These are phyloP conservation scores for Oscheius sp. DNA, from an alignment of 2,888 invertebrate species.

Conservation along the genomic window DNA sequence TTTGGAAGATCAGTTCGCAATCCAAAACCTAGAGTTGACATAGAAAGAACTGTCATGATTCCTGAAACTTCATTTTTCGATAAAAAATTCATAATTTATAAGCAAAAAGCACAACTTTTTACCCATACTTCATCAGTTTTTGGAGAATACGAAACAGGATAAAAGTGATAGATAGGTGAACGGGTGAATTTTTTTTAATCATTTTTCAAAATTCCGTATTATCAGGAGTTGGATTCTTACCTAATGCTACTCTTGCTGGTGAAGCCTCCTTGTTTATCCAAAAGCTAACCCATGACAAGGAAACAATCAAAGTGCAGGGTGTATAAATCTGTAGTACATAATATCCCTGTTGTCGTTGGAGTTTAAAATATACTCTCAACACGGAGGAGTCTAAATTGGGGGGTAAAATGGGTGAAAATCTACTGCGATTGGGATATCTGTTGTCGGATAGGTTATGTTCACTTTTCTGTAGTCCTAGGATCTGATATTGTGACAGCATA, in stretches of 20 bases:
- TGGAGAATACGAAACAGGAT: too few species aligned
- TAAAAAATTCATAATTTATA: too few species aligned
- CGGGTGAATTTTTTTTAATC: background rate
- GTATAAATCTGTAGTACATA: conserved; percentile 75
- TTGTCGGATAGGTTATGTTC: conserved; percentile 60
- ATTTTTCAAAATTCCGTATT: background rate
- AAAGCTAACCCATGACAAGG: conserved; percentile 79
- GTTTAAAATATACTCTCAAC: conserved; percentile 80
- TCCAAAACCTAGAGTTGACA: conserved; percentile 81
- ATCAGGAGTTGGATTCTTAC: too few species aligned
- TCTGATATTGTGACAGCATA: conserved; percentile 90
- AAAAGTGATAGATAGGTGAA: too few species aligned
- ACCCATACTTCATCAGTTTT: too few species aligned
- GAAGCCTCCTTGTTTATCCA: conserved; percentile 79
- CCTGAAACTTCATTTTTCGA: conserved; percentile 76
- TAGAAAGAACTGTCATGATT: conserved; percentile 84
- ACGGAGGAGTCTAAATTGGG: conserved; percentile 57
- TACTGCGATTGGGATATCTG: conserved; percentile 46
- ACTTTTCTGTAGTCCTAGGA: conserved; percentile 75
- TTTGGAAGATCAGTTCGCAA: conserved; percentile 84
- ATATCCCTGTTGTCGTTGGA: conserved; percentile 82
- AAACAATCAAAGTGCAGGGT: conserved; percentile 72
- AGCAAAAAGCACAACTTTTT: too few species aligned
- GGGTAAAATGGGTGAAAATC: background rate
- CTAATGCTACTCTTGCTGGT: conserved; percentile 83